Evolutionary conservation across 2,797 vertebrate genomes (phyloP).

Genomic region (Pseudocheirus occidentalis): DNA sequence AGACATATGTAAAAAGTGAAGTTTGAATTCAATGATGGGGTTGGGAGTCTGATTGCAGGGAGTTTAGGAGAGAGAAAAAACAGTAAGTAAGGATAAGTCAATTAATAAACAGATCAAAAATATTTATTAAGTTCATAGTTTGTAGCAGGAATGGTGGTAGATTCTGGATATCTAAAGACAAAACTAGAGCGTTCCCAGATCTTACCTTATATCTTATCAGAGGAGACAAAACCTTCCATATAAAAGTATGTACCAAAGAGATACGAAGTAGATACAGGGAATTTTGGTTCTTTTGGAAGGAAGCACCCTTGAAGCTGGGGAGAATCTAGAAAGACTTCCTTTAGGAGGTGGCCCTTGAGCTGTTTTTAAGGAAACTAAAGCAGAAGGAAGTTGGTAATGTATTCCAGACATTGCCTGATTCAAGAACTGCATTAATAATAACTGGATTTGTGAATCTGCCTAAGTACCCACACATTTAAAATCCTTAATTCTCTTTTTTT

Average conservation of each 20-base stretch:
- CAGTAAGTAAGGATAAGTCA: background rate
- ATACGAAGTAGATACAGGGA: background rate
- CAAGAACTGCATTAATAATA: background rate
- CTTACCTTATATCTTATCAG: background rate
- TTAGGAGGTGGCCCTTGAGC: background rate
- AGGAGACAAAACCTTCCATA: background rate
- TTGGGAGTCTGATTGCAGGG: background rate
- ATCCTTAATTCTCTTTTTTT: background rate
- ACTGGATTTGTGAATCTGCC: background rate
- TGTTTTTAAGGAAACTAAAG: background rate
- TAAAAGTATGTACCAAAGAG: background rate
- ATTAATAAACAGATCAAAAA: background rate
- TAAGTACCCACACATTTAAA: background rate
- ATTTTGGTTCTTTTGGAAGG: background rate
- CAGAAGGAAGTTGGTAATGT: background rate
- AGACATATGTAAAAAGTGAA: background rate
- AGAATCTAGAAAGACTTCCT: background rate
- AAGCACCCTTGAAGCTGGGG: background rate
- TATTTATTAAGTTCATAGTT: background rate
- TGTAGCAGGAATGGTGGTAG: background rate
- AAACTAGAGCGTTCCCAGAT: background rate
- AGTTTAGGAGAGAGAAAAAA: background rate
- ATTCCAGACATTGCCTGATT: background rate
- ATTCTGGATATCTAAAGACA: background rate
- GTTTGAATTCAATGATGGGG: background rate